These are phyloP conservation scores for Hyla sarda DNA, from an alignment of 2,113 vertebrate genomes.

Conservation along the genomic window DNA sequence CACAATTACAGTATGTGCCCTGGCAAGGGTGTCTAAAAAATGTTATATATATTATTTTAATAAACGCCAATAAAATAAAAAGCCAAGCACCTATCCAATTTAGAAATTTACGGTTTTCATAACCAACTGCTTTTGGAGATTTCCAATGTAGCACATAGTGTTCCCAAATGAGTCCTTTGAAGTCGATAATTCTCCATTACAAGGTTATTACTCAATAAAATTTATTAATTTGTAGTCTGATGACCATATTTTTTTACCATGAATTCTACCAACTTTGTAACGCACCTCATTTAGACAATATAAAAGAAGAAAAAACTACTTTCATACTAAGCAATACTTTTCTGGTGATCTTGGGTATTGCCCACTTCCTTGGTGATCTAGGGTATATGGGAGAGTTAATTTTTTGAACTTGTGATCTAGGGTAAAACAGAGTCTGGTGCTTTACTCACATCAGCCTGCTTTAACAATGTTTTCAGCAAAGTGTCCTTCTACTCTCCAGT, in stretches of 20 bases:
- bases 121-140: conserved; percentile 14
- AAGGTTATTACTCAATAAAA: conserved; percentile 23
- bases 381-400: background rate
- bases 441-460: too few species aligned
- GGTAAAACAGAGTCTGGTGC: background rate
- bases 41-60: conserved; percentile 41
- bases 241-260: background rate
- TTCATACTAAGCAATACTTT: background rate
- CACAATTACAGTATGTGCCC: background rate
- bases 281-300: background rate
- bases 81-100: conserved; percentile 27
- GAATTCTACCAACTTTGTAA: background rate
- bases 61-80: conserved; percentile 10
- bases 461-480: too few species aligned
- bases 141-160: conserved; percentile 24
- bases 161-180: conserved; percentile 11
- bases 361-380: background rate
- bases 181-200: conserved; percentile 16
- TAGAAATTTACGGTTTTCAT: conserved; percentile 43
- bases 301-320: background rate
- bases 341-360: background rate
- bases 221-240: conserved; percentile 11
- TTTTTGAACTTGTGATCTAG: background rate
- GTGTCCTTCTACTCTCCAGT: too few species aligned
- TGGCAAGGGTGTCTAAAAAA: background rate